Conservation (phyloP, 2,797 vertebrate genomes). For the Gymnoscopelus braueri region DNA sequence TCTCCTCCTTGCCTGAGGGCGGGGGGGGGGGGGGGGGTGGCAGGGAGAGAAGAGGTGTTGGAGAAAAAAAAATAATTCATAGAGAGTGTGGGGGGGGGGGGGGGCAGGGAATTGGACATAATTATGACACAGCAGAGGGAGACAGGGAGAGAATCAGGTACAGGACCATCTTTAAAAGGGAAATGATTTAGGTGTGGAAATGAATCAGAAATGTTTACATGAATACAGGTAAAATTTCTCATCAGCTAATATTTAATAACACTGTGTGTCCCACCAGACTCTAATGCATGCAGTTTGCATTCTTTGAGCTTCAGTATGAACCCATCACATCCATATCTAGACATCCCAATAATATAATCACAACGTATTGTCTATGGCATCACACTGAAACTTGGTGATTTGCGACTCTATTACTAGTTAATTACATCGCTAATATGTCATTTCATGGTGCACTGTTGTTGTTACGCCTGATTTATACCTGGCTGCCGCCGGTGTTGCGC, state of each 20-base stretch:
- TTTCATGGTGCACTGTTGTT: too few species aligned
- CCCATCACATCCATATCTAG: too few species aligned
- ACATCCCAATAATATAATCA: too few species aligned
- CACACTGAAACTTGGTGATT: too few species aligned
- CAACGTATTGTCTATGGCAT: too few species aligned
- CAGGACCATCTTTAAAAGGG: constrained; percentile 56
- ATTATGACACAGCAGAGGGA: constrained; percentile 45
- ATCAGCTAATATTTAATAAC: constrained; percentile 66
- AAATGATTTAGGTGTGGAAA: constrained; percentile 66
- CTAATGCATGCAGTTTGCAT: constrained; percentile 41
- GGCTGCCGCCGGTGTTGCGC: too few species aligned
- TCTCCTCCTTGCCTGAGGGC: constrained; percentile 40
- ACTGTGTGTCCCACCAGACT: constrained; percentile 63
- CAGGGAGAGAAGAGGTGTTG: constrained; percentile 25
- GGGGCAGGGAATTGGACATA: constrained; percentile 45
- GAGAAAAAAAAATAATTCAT: constrained; percentile 47
- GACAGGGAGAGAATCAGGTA: constrained; percentile 44
- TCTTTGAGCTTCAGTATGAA: constrained; percentile 37
- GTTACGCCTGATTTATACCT: too few species aligned
- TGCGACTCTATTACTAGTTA: too few species aligned
- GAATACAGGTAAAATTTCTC: constrained; percentile 72
- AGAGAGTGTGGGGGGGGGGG: constrained; percentile 28
- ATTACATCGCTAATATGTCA: too few species aligned
- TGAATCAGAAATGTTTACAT: constrained; percentile 70
- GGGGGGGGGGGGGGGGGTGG: constrained; percentile 3